phyloP scores from a whole-genome alignment of 2,888 invertebrate genomes.

The Smittia aterrima region DNA sequence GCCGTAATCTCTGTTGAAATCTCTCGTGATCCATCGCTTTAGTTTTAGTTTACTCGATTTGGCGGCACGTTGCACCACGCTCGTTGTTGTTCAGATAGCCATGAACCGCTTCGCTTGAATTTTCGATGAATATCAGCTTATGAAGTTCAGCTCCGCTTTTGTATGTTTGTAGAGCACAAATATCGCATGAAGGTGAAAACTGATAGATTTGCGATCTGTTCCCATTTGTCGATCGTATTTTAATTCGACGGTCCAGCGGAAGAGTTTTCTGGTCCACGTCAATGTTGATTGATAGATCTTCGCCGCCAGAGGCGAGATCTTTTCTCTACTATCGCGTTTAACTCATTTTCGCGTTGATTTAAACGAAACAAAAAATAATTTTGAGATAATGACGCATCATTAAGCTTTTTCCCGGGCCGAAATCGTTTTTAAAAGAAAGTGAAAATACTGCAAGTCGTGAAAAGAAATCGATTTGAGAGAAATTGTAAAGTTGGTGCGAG shows the following conservation, averaged over 20 bases:
- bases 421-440: background rate
- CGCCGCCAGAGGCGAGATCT: background rate
- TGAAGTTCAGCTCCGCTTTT: background rate
- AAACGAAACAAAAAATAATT: background rate
- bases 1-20: slow-evolving; percentile 2
- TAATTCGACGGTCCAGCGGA: slow-evolving; percentile 13
- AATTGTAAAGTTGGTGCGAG: too few species aligned
- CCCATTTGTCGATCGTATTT: slow-evolving; percentile 1
- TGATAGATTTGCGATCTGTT: background rate
- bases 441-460: background rate
- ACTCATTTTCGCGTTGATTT: background rate
- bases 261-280: background rate
- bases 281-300: slow-evolving; percentile 4
- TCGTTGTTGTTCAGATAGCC: background rate
- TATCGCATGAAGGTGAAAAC: slow-evolving; percentile 18
- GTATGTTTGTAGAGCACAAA: background rate
- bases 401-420: background rate
- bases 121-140: background rate
- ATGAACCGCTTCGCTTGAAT: slow-evolving; percentile 10
- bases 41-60: slow-evolving; percentile 6
- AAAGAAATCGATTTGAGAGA: too few species aligned
- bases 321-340: background rate
- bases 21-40: slow-evolving; percentile 15
- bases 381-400: background rate
- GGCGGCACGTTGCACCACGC: background rate